Percentiles rank a stretch among this genome's conserved stretches.
These are phyloP conservation scores for Sinocyclocheilus grahami DNA, from an alignment of 2,113 vertebrate genomes.

Conservation along the genomic window DNA sequence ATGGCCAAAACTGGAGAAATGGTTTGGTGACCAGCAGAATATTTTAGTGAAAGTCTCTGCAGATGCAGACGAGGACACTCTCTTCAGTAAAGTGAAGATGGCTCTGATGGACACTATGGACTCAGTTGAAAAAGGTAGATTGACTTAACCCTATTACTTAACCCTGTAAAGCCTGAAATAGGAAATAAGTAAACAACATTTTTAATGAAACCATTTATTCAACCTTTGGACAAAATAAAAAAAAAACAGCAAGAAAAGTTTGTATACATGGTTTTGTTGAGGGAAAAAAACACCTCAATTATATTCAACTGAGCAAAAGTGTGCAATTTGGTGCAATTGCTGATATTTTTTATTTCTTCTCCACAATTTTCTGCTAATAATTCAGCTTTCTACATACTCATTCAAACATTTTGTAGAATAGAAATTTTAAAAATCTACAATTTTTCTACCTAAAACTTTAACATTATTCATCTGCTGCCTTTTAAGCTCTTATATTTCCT, in stretches of 20 bases:
- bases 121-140: constrained; percentile 73
- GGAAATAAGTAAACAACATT: too few species aligned
- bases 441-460: too few species aligned
- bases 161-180: not conserved
- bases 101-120: constrained; percentile 69
- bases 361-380: not conserved
- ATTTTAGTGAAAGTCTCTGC: constrained; percentile 83
- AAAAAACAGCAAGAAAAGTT: not conserved
- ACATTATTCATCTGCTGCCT: not conserved
- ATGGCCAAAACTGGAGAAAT: constrained; percentile 85
- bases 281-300: too few species aligned
- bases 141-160: too few species aligned
- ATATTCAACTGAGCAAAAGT: too few species aligned
- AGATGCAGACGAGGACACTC: constrained; percentile 71
- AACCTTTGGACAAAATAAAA: too few species aligned
- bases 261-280: not conserved
- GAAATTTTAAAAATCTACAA: not conserved
- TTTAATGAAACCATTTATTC: too few species aligned
- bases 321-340: not conserved
- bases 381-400: not conserved
- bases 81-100: constrained; percentile 78
- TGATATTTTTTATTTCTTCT: not conserved
- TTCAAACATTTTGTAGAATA: not conserved
- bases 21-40: constrained; percentile 80
- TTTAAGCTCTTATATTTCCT: not conserved